A percentile compares a stretch with the other conserved stretches of the same genome.
Evolutionary conservation across 2,113 vertebrate species (phyloP).

Genomic region (Ceyx cyanopectus): DNA sequence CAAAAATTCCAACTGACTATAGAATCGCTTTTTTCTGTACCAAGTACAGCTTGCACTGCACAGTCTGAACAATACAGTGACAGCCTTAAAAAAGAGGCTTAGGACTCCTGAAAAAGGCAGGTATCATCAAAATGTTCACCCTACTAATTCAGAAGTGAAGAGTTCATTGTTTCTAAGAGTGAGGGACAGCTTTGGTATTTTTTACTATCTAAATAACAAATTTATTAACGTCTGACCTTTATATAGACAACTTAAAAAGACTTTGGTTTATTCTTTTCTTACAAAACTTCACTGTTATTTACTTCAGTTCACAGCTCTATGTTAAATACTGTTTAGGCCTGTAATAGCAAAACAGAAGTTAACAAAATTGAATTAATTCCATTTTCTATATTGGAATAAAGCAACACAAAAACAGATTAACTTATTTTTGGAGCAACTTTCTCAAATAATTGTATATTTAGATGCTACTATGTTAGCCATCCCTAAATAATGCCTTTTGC

Average conservation of each 20-base stretch:
- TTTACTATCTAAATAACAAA: not conserved
- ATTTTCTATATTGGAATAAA: not conserved
- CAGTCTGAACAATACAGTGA: not conserved
- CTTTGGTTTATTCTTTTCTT: not conserved
- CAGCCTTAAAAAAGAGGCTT: not conserved
- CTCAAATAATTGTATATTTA: not conserved
- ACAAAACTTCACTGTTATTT: not conserved
- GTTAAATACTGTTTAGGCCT: not conserved
- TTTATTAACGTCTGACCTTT: not conserved
- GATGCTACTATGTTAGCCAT: not conserved
- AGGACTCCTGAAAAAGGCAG: not conserved
- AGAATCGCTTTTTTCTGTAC: not conserved
- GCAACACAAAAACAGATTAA: not conserved
- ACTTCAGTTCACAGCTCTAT: not conserved
- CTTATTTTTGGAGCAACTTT: not conserved
- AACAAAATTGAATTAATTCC: not conserved
- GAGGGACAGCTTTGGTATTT: not conserved
- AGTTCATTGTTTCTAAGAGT: not conserved
- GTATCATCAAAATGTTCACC: not conserved
- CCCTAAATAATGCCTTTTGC: not conserved
- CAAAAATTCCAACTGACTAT: not conserved
- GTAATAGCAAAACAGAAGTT: not conserved
- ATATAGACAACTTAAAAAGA: not conserved
- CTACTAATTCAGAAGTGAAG: not conserved
- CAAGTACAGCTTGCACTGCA: not conserved